Percentiles rank a stretch among this genome's conserved stretches.
Conservation (phyloP, 2,888 invertebrate genomes). For the Alviniconcha strummeri region DNA sequence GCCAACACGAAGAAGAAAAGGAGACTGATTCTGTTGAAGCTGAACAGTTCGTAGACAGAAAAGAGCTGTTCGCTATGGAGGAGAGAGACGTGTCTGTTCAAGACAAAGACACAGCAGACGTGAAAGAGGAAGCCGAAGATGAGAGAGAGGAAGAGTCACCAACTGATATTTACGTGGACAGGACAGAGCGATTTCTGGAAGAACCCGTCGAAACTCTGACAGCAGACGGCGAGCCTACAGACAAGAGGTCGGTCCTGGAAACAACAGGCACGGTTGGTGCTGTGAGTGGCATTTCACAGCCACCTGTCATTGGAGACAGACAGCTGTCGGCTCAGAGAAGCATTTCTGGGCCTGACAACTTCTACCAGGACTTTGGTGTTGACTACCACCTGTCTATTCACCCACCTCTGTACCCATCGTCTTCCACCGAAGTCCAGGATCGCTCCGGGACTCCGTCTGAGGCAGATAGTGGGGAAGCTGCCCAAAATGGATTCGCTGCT, state of each 20-base stretch:
- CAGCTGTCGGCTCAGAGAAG: constrained; percentile 21
- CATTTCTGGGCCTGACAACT: constrained; percentile 18
- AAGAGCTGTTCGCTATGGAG: constrained; percentile 19
- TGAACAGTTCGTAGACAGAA: constrained; percentile 26
- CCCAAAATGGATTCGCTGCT: constrained; percentile 17
- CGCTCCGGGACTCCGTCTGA: constrained; percentile 54
- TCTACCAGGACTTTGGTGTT: constrained; percentile 30
- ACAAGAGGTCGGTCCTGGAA: constrained; percentile 12
- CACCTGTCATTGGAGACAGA: background rate
- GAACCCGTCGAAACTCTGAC: constrained; percentile 30
- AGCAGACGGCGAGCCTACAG: constrained; percentile 24
- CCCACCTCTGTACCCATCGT: constrained; percentile 44
- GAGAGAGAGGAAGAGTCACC: constrained; percentile 20
- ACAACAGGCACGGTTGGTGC: constrained; percentile 7
- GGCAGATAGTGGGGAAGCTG: constrained; percentile 39
- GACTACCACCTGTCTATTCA: constrained; percentile 40
- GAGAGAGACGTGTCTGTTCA: background rate
- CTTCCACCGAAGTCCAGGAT: constrained; percentile 53
- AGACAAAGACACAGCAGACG: constrained; percentile 5
- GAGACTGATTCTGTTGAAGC: background rate
- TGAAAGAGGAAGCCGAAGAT: background rate
- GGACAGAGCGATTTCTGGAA: constrained; percentile 46
- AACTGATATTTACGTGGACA: constrained; percentile 42
- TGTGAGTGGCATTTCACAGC: background rate
- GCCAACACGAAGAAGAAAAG: constrained; percentile 24